Evolutionary conservation across 2,888 invertebrate genomes (phyloP).

Genomic region (Diadegma fenestrale): DNA sequence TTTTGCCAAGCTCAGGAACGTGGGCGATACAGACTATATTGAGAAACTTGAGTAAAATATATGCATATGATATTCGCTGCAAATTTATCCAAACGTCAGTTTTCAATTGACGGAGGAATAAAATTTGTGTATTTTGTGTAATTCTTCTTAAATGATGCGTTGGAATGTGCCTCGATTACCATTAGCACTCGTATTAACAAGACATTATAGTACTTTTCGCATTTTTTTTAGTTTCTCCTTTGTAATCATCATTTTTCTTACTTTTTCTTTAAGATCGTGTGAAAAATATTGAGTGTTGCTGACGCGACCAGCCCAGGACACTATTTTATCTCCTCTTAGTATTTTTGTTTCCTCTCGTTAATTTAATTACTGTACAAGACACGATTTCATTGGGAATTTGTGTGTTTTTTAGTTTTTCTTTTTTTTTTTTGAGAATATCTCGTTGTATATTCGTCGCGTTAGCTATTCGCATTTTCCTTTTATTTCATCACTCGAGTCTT

Average conservation of each 20-base stretch:
- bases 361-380: constrained; percentile 68
- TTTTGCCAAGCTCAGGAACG: constrained; percentile 59
- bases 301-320: constrained; percentile 61
- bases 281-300: constrained; percentile 71
- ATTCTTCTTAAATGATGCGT: constrained; percentile 49
- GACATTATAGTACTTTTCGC: constrained; percentile 60
- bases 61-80: constrained; percentile 57
- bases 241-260: constrained; percentile 57
- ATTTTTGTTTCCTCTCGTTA: constrained; percentile 51
- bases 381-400: constrained; percentile 50
- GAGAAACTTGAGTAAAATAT: constrained; percentile 65
- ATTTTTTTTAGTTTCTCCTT: constrained; percentile 42
- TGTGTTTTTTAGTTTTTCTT: constrained; percentile 34
- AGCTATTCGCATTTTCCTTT: constrained; percentile 9
- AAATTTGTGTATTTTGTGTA: constrained; percentile 30
- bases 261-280: constrained; percentile 66
- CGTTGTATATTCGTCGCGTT: constrained; percentile 38
- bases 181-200: constrained; percentile 66
- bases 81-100: constrained; percentile 43
- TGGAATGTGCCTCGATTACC: constrained; percentile 66
- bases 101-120: constrained; percentile 55
- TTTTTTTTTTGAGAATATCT: constrained; percentile 49
- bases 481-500: constrained; percentile 25
- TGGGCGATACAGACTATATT: constrained; percentile 57
- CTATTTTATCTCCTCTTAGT: constrained; percentile 42